Percentiles rank a stretch among this genome's conserved stretches.
Conservation (phyloP, 1,140 invertebrate species). For the Drosophila azteca region DNA sequence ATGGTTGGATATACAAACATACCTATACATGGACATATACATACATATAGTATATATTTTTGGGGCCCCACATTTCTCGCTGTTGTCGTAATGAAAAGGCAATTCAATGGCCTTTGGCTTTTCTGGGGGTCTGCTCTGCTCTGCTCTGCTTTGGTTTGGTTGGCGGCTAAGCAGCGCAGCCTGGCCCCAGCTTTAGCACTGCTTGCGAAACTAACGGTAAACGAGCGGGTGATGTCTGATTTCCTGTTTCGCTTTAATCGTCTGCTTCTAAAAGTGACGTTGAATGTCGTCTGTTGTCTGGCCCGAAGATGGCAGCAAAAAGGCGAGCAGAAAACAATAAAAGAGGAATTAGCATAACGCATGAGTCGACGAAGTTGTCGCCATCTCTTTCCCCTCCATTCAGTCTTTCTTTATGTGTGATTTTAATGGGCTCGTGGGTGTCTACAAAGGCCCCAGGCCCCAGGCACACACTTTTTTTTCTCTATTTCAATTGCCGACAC, state of each 20-base stretch:
- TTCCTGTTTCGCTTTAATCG: slow-evolving; percentile 61
- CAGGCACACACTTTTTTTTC: slow-evolving; percentile 48
- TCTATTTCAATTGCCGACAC: slow-evolving; percentile 74
- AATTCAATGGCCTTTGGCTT: slow-evolving; percentile 78
- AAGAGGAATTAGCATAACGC: slow-evolving; percentile 77
- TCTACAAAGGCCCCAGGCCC: slow-evolving; percentile 17
- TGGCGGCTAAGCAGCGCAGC: too few species aligned
- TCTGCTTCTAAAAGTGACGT: slow-evolving; percentile 26
- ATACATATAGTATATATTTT: slow-evolving; percentile 9
- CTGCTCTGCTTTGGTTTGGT: too few species aligned
- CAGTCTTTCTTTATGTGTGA: slow-evolving; percentile 38
- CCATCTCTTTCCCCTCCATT: slow-evolving; percentile 7
- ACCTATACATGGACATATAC: too few species aligned
- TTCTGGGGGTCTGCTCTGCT: slow-evolving; percentile 12
- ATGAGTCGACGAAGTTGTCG: slow-evolving; percentile 40
- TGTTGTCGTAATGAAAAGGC: slow-evolving; percentile 62
- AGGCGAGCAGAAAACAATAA: slow-evolving; percentile 59
- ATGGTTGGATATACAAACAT: slow-evolving; percentile 13
- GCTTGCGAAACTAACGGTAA: slow-evolving; percentile 58
- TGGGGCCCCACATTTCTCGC: slow-evolving; percentile 15
- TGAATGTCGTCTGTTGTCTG: slow-evolving; percentile 19
- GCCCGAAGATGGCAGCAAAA: slow-evolving; percentile 41
- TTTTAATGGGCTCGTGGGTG: slow-evolving; percentile 74
- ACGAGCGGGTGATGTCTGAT: slow-evolving; percentile 36
- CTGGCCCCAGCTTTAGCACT: slow-evolving; percentile 15